Conservation (phyloP, 64 coral and sea anemone genomes). For the Montipora efflorescens region DNA sequence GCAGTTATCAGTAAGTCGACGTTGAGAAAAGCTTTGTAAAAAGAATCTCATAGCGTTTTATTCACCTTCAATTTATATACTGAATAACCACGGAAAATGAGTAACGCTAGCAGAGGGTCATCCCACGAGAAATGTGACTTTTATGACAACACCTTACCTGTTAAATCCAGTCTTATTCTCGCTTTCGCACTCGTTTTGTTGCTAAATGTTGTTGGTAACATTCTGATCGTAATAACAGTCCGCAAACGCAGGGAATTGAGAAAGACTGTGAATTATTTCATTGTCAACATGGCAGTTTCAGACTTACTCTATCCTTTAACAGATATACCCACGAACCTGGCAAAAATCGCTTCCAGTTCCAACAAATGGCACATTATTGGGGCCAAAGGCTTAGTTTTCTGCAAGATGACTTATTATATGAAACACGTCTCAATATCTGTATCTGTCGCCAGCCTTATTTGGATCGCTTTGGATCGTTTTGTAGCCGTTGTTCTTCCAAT, state of each 20-base stretch:
- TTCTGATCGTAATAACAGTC: conserved; percentile 23
- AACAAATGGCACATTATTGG: neutral
- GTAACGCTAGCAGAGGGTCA: neutral
- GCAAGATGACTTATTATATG: conserved; percentile 53
- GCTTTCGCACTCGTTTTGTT: neutral
- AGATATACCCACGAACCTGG: neutral
- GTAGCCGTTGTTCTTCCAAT: conserved; percentile 42
- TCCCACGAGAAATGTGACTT: neutral
- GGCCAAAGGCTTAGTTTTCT: neutral
- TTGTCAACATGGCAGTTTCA: conserved; percentile 54
- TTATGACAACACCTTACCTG: neutral
- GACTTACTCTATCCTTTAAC: conserved; percentile 19
- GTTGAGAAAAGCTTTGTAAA: neutral
- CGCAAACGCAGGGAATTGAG: conserved; percentile 10
- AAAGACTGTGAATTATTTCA: conserved; percentile 49
- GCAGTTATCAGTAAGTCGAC: too few relatives aligned
- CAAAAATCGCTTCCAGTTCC: neutral
- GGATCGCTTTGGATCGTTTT: conserved; percentile 50
- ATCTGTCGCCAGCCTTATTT: conserved; percentile 34
- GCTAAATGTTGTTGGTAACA: conserved; percentile 31
- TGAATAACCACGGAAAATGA: neutral
- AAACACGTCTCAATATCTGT: conserved; percentile 8
- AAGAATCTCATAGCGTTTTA: neutral
- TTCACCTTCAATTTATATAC: too few relatives aligned
- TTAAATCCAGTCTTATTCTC: neutral